Base-by-base conservation (phyloP, 2,888 invertebrate species). In the Hemicrepidius hirtus region DNA sequence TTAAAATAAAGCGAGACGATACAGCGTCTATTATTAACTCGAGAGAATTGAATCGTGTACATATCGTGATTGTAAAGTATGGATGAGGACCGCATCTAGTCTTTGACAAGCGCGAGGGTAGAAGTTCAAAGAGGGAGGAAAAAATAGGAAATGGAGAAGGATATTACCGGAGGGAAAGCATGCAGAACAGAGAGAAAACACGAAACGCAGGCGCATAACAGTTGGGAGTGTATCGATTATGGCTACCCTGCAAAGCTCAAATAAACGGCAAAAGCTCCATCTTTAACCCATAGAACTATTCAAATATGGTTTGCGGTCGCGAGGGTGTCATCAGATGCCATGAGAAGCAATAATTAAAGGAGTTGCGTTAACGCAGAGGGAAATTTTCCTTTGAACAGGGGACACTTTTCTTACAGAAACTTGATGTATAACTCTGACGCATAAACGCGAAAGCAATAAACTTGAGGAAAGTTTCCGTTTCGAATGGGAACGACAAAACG, bases 121-220 rank as follows among this genome's bases (percentile, higher is more conserved):
- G 77, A 78, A 78, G 76, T 76, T 77, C 79, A 78, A 78, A 80
- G 78, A 77, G 76, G 76, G 75, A 78, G 73, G 71, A 75, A 78
- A 75, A 74, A 72, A 50, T 67, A 40, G 71, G 60, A 73, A 71
- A 60, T 66, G 53, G 40, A 62, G 24, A 69, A 65, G 65, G 63
- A 69, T 68, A 53, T 68, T 28, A 41, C 35, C 16, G 18, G 16
- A 35, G 63, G 13, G 55, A 64, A 63, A 73, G 68, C 40, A 49
- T 59, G 57, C 41, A 68, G 41, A 50, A 49, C 24, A 60, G 50
- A 59, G 64, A 57, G 41, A 59, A 59, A 32, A n/a, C n/a, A 40
- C 16, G 12, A 59, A 53, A 55, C 64, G 73, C 65, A 63, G 46
- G 73, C 73, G 73, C 69, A 65, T 49, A 49, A 20, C 18, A n/a